These are phyloP conservation scores for Acanthosepion lycidas DNA, from an alignment of 2,888 invertebrate genomes.

Conservation along the genomic window DNA sequence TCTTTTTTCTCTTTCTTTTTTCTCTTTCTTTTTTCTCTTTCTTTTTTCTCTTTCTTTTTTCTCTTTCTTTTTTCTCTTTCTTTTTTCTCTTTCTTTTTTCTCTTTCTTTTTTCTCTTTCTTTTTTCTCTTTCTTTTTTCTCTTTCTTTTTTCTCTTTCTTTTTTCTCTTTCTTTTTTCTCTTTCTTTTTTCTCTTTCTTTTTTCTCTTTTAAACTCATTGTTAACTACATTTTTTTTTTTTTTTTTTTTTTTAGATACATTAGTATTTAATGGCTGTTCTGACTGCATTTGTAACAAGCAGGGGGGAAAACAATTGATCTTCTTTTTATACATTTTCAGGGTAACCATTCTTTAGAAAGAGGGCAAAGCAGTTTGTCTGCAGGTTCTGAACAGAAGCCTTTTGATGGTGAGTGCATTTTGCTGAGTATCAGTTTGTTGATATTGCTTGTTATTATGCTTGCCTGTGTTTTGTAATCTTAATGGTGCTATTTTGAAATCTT, in stretches of 20 bases:
- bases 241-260: neutral
- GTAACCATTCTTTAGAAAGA: conserved; percentile 42
- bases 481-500: neutral
- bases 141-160: no score
- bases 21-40: no score
- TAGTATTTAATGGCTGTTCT: neutral
- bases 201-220: no score
- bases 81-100: neutral
- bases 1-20: no score
- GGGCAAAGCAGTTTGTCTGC: conserved; percentile 47
- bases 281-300: neutral
- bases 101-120: no score
- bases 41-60: no score
- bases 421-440: no score
- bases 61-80: no score
- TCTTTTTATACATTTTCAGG: conserved; percentile 24
- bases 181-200: neutral
- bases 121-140: no score
- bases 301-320: neutral
- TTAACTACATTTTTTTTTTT: neutral
- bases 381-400: conserved; percentile 48
- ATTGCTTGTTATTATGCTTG: no score
- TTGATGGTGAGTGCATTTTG: conserved; percentile 44
- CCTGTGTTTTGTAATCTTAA: no score
- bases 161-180: neutral